Base-by-base conservation (phyloP, 2,888 invertebrate species). In the Nomada goodeniana region DNA sequence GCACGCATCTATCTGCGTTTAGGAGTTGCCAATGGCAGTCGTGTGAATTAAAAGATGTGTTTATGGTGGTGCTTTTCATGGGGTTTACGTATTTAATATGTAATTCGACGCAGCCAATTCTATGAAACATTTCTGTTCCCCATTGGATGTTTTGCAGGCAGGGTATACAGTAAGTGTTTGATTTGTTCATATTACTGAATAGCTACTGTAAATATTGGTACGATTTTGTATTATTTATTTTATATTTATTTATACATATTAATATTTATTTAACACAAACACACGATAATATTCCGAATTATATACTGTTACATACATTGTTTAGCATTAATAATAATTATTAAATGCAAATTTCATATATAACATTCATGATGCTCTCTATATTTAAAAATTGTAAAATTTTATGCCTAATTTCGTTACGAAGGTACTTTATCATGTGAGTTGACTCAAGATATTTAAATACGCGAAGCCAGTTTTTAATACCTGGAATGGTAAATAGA, bases 401-500 rank as follows among this genome's bases (percentile, higher is more conserved):
- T 42, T 42, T 20, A 36, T 20, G 5, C 4, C 20, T 0, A 15
- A 0, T 20, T 53, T 2, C 1, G 1, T 10, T 36, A n/a, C n/a
- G 5, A 10, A 42, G 1, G 11, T 13, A 61, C 29, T 52, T 36
- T 23, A 15, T 29, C 10, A 52, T 5, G 36, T 52, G 13, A 61
- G 23, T 52, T 61, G 52, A 10, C 52, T 50, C 15, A 71, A n/a
- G 0, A 71, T 10, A 11, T 71, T 71, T 4, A 71, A 61, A 52
- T 71, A 71, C 7, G 61, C 61, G 13, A 61, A 71, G 3, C 23
- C 52, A 10, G 71, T 71, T 42, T 61, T 71, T 23, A 71, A 15
- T 7, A 61, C 61, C 61, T 72, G 20, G 2, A 71, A 52, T 5
- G 2, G 9, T 18, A 36, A 13, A n/a, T 0, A 20, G 23, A 23